phyloP scores from a whole-genome alignment of 92 coral and sea anemone species.

The Parazoanthus atlanticus region DNA sequence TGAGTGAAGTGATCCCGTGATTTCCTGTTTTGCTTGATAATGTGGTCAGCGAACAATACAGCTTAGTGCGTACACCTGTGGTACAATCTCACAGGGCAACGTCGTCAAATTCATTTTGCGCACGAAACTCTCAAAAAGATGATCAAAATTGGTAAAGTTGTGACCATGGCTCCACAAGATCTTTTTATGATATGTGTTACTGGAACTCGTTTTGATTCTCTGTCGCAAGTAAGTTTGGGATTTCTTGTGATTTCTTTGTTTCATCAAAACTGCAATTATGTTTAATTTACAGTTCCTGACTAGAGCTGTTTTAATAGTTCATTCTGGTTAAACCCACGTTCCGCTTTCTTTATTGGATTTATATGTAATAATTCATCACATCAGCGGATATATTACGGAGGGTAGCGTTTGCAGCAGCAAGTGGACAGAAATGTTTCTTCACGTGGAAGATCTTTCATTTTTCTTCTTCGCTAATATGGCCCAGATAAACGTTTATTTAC shows the following conservation, averaged over 20 bases:
- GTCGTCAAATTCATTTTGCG: neutral
- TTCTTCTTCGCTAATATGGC: no score
- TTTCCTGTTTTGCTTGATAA: slow-evolving; percentile 16
- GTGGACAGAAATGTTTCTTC: neutral
- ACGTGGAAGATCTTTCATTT: neutral
- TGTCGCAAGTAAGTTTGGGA: slow-evolving; percentile 55
- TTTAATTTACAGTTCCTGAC: no score
- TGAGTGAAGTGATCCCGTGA: slow-evolving; percentile 8
- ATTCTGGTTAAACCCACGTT: no score
- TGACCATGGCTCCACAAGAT: slow-evolving; percentile 49
- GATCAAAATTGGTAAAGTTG: slow-evolving; percentile 13
- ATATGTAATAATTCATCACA: neutral
- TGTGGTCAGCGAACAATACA: neutral
- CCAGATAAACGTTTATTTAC: no score
- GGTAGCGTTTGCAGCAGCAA: neutral
- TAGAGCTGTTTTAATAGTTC: no score
- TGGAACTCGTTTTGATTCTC: slow-evolving; percentile 59
- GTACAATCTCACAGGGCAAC: neutral
- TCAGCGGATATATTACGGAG: neutral
- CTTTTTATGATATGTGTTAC: slow-evolving; percentile 72
- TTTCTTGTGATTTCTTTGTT: neutral
- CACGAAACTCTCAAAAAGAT: neutral
- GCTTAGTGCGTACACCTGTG: neutral
- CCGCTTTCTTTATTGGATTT: no score
- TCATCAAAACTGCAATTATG: neutral